phyloP scores from a whole-genome alignment of 2,113 vertebrate genomes.

The Anarrhichthys ocellatus region DNA sequence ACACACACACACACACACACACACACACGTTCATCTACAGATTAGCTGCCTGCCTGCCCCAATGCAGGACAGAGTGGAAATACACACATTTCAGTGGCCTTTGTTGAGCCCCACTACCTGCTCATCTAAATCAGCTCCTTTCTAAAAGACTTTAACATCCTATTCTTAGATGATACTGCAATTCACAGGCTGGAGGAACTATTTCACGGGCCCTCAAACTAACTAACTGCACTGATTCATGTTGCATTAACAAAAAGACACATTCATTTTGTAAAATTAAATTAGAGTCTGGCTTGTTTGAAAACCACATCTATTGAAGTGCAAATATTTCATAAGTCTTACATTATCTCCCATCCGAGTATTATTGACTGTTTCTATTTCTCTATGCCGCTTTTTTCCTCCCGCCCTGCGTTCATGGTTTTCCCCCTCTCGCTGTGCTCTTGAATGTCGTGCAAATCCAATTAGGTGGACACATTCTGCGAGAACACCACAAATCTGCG shows the following conservation, averaged over 20 bases:
- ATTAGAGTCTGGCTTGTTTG: constrained; percentile 29
- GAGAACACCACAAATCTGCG: constrained; percentile 58
- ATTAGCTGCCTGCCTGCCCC: constrained; percentile 66
- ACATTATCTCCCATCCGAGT: constrained; percentile 28
- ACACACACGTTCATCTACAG: constrained; percentile 54
- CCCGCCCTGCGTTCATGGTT: neutral
- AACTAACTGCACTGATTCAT: constrained; percentile 20
- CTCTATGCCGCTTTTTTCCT: neutral
- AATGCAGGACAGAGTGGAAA: constrained; percentile 48
- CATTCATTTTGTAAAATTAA: constrained; percentile 23
- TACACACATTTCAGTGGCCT: constrained; percentile 44
- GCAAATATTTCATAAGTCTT: constrained; percentile 35
- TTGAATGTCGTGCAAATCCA: constrained; percentile 74
- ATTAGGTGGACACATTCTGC: constrained; percentile 75
- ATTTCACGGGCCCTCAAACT: constrained; percentile 40
- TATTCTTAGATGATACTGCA: constrained; percentile 29
- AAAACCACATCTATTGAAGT: constrained; percentile 29
- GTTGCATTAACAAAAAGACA: constrained; percentile 17
- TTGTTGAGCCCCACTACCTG: constrained; percentile 51
- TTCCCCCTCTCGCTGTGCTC: constrained; percentile 35
- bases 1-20: constrained; percentile 3
- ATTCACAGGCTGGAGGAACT: constrained; percentile 10
- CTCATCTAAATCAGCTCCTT: constrained; percentile 50
- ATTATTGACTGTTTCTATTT: constrained; percentile 32
- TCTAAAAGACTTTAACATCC: constrained; percentile 54